Evolutionary conservation across 2,888 invertebrate genomes (phyloP), one percentile per base, ranked within the genome.

Genomic region (Cantharis nigra): DNA sequence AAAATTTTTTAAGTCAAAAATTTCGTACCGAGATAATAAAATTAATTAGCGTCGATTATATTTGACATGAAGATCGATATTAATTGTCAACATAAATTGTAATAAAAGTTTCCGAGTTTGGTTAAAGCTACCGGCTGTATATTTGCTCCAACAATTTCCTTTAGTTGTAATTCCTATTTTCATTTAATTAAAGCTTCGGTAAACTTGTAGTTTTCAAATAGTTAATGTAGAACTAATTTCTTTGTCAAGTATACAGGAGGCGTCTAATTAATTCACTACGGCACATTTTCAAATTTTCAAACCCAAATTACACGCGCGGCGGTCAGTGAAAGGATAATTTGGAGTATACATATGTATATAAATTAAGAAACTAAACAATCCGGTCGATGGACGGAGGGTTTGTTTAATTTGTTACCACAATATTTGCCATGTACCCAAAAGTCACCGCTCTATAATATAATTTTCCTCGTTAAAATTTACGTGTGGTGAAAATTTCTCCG

Each of bases 321-420:
- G 71, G 76, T 70, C 72, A 72, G 69, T 28, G 63, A 64, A 33
- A 63, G 69, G 33, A 30, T 72, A 76, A 76, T 76, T 69, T 67
- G 30, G 76, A 28, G 72, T 26, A 72, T 69, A 76, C 72, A 72
- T 69, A 76, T 26, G 72, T 69, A 72, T 76, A 72, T 69, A 76
- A 76, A 72, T 72, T 63, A 69, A 72, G 70, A 71, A 71, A 75
- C 63, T 65, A 75, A 71, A 71, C 75, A 30, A 49, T 49, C 49
- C 49, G 49, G 49, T 49, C 49, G 70, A 65, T 62, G 63, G 70
- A 23, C 69, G 33, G 65, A 49, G n/a, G 49, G 49, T 49, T 49
- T 49, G n/a, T 49, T n/a, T 49, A 49, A 13, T n/a, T 49, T 49
- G 49, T 49, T 49, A 49, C 49, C 49, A 49, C 49, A 49, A 49